Conservation (phyloP, 1,140 invertebrate species). For the Manduca sexta region DNA sequence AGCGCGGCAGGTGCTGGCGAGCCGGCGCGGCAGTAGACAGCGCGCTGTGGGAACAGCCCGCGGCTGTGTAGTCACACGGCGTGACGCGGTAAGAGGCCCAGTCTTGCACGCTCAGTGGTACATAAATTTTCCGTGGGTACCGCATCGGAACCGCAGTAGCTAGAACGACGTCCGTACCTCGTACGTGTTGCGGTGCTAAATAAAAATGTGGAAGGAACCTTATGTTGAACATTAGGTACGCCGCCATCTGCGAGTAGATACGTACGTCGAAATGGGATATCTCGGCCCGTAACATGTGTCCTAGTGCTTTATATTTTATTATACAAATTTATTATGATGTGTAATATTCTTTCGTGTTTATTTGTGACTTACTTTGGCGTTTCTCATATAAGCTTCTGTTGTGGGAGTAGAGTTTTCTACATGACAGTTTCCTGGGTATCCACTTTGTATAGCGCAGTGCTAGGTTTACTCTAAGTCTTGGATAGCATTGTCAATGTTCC, state of each 20-base stretch:
- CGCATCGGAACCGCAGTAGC: conserved; percentile 63
- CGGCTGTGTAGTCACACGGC: conserved; percentile 28
- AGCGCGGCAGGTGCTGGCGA: not conserved
- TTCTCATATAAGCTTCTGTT: no score
- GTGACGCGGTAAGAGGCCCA: conserved; percentile 34
- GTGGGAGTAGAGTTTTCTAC: no score
- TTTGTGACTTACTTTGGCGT: not conserved
- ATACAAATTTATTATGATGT: conserved; percentile 3
- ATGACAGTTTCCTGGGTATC: not conserved
- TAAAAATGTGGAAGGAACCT: conserved; percentile 37
- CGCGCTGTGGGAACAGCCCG: conserved; percentile 27
- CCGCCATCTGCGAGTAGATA: conserved; percentile 3
- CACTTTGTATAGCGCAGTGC: no score
- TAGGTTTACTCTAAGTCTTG: no score
- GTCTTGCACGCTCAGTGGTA: conserved; percentile 58
- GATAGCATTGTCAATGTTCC: no score
- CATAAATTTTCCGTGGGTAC: conserved; percentile 63
- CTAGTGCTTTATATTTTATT: conserved; percentile 6
- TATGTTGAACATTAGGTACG: conserved; percentile 23
- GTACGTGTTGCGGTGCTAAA: conserved; percentile 54
- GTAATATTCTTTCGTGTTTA: not conserved
- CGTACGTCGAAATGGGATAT: conserved; percentile 9
- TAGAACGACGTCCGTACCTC: conserved; percentile 43
- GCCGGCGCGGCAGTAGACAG: conserved; percentile 34
- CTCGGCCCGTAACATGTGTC: not conserved